Conservation (phyloP, 1,140 invertebrate genomes). For the Sitodiplosis mosellana region DNA sequence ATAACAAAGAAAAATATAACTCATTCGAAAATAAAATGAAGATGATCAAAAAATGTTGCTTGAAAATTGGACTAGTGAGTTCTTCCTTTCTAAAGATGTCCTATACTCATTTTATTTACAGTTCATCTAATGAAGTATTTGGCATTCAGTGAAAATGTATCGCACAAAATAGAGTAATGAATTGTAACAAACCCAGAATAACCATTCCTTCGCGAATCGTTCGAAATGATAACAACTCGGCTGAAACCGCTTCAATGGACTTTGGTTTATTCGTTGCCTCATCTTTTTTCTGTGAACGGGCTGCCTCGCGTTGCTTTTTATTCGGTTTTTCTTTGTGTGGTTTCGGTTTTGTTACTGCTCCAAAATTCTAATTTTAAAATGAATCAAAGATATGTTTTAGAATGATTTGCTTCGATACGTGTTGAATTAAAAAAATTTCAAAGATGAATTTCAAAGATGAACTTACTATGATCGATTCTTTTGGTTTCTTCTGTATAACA, state of each 20-base stretch:
- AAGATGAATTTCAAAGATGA: neutral
- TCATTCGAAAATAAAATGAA: too few species aligned
- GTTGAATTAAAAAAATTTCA: neutral
- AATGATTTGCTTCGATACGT: neutral
- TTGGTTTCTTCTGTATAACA: slow-evolving; percentile 7
- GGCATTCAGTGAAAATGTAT: too few species aligned
- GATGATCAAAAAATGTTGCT: too few species aligned
- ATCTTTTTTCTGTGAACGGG: slow-evolving; percentile 1
- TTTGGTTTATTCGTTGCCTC: neutral
- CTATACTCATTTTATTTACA: neutral
- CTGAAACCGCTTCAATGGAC: slow-evolving; percentile 13
- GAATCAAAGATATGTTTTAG: neutral
- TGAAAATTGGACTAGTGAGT: too few species aligned
- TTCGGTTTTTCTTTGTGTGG: slow-evolving; percentile 12
- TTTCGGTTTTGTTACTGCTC: slow-evolving; percentile 11
- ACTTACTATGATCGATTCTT: slow-evolving; percentile 6
- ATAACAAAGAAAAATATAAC: slow-evolving; percentile 14
- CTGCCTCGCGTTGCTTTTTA: slow-evolving; percentile 5
- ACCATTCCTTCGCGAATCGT: neutral
- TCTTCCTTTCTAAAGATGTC: too few species aligned
- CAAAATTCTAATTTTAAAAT: neutral
- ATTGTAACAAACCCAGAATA: neutral
- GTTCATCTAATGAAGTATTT: neutral
- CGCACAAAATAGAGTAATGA: too few species aligned
- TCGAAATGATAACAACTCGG: slow-evolving; percentile 14